Conservation (phyloP, 2,888 invertebrate species). For the Diarsia rubi region DNA sequence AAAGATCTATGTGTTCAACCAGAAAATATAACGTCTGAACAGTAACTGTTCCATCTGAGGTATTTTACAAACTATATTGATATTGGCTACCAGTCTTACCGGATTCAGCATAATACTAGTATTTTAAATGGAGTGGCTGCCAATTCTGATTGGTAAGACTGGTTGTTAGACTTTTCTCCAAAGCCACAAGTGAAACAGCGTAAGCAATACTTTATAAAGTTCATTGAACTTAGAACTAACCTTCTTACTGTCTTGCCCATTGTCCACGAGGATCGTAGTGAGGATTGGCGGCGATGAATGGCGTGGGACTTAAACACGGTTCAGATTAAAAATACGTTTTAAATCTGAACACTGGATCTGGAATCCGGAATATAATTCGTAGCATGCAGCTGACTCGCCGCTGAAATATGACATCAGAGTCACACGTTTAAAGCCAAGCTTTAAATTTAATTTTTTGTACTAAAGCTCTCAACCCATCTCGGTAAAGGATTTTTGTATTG, state of each 20-base stretch:
- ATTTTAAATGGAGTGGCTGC: too few species aligned
- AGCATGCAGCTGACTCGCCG: constrained; percentile 8
- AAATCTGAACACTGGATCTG: constrained; percentile 6
- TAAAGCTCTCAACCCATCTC: background rate
- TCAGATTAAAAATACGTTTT: constrained; percentile 37
- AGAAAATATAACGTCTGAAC: background rate
- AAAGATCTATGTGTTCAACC: background rate
- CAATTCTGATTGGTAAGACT: too few species aligned
- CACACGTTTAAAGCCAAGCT: background rate
- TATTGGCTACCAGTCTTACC: too few species aligned
- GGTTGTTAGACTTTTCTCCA: too few species aligned
- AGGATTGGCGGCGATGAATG: constrained; percentile 40
- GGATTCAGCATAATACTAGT: too few species aligned
- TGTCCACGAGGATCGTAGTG: constrained; percentile 16
- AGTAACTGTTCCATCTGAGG: background rate
- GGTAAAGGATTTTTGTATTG: background rate
- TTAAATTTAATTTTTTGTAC: background rate
- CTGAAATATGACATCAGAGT: constrained; percentile 5
- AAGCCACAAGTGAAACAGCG: background rate
- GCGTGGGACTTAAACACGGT: constrained; percentile 26
- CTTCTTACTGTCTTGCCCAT: constrained; percentile 17
- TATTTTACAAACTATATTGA: too few species aligned
- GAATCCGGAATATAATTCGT: constrained; percentile 23
- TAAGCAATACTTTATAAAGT: background rate
- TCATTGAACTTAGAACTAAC: background rate